Evolutionary conservation across 2,888 invertebrate species (phyloP), one percentile per base, ranked within the genome.

Genomic region (Octonoba sinensis): DNA sequence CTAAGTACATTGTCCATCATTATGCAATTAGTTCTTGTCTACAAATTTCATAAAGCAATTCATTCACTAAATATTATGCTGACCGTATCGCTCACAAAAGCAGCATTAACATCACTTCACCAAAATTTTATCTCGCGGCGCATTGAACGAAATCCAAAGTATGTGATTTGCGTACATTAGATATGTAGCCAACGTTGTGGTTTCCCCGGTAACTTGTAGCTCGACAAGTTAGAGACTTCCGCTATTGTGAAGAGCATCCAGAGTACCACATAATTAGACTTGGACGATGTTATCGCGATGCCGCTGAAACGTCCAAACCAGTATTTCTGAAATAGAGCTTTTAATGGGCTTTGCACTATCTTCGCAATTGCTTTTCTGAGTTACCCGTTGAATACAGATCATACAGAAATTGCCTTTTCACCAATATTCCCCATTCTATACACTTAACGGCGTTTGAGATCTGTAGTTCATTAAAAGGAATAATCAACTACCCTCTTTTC

Each of bases 211-310:
- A 62, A 62, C 62, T 27, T 62, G 62, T 62, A 22, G 24, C 62
- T 22, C 57, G 22, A 22, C 13, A 57, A 20, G 22, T 22, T 57
- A 36, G 8, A n/a, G 64, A 67, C 67, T 67, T 67, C 67, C 67
- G 67, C 67, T 27, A 36, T 51, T 54, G 51, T 67, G 54, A 49
- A n/a, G 27, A 16, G 64, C 64, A 60, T 60, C 27, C 24, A 24
- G 59, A 60, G 22, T 16, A 24, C 64, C 44, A 36, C n/a, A 64
- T 64, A 64, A 64, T 64, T 44, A 64, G 64, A 18, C 18, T 36
- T 46, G 18, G 64, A 20, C 64, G 64, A 64, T 64, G 44, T 64
- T 64, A 64, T 64, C 64, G 44, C 44, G 36, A 44, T 20, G 44
- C 59, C 59, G 13, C 59, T 24, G 24, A 27, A 60, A 27, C 59